A percentile compares a stretch with the other conserved stretches of the same genome.
phyloP scores from a whole-genome alignment of 1,140 invertebrate genomes.

The Nixonia krombeini region DNA sequence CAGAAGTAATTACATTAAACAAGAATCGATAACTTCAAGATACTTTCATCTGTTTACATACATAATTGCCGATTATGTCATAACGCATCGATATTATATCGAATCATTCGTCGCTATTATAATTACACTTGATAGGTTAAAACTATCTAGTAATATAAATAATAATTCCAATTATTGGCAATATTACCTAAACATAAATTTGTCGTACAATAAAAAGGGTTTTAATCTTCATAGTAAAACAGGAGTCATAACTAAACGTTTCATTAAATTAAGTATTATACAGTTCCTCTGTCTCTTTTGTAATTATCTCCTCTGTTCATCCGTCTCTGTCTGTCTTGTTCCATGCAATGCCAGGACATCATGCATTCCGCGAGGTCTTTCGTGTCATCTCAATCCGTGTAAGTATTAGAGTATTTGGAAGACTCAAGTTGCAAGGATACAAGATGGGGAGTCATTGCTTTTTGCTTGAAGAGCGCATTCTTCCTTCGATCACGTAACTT shows the following conservation, averaged over 20 bases:
- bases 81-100: not conserved
- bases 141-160: too few species aligned
- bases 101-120: not conserved
- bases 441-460: conserved; percentile 25
- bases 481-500: conserved; percentile 49
- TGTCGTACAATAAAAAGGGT: not conserved
- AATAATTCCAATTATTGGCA: too few species aligned
- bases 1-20: too few species aligned
- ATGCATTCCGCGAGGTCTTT: conserved; percentile 6
- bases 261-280: not conserved
- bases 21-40: too few species aligned
- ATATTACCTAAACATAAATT: too few species aligned
- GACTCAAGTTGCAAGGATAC: conserved; percentile 15
- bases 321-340: conserved; percentile 2
- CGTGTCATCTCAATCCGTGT: conserved; percentile 5
- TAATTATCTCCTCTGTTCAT: conserved; percentile 7
- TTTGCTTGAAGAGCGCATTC: conserved; percentile 36
- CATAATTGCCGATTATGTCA: not conserved
- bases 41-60: too few species aligned
- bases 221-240: not conserved
- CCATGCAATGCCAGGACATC: not conserved
- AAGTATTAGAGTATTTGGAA: conserved; percentile 26
- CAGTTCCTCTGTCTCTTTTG: not conserved
- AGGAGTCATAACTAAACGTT: not conserved
- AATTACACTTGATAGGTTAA: not conserved